Conservation (phyloP, 2,113 vertebrate species). For the Cercopithecus mona region DNA sequence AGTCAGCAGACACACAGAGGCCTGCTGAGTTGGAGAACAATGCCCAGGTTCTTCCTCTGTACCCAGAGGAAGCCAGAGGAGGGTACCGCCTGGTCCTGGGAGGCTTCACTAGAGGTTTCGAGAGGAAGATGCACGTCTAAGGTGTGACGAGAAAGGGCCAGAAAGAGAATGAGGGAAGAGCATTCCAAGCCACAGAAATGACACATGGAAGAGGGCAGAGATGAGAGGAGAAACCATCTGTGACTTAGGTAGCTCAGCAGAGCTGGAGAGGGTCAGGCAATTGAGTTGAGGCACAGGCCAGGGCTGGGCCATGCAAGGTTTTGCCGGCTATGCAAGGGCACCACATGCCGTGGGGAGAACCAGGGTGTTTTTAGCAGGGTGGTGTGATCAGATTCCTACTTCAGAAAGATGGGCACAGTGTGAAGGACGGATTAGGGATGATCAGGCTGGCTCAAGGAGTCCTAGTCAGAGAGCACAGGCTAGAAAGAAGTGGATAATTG, state of each 20-base stretch:
- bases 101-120: not conserved
- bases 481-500: not conserved
- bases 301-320: not conserved
- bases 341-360: accelerated
- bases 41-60: not conserved
- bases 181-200: not conserved
- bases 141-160: not conserved
- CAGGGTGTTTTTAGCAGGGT: not conserved
- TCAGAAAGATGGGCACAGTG: not conserved
- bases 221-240: not conserved
- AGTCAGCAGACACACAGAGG: too few relatives aligned
- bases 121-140: not conserved
- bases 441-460: too few relatives aligned
- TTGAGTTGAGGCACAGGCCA: not conserved
- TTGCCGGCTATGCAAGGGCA: not conserved
- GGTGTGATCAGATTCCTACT: not conserved
- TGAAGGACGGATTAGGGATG: not conserved
- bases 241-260: not conserved
- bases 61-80: not conserved
- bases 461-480: not conserved
- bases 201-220: not conserved
- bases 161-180: not conserved
- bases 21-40: not conserved
- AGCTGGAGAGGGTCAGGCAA: not conserved
- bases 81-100: not conserved